Evolutionary conservation across 2,888 invertebrate species (phyloP).

Genomic region (Cosmopolites sordidus): DNA sequence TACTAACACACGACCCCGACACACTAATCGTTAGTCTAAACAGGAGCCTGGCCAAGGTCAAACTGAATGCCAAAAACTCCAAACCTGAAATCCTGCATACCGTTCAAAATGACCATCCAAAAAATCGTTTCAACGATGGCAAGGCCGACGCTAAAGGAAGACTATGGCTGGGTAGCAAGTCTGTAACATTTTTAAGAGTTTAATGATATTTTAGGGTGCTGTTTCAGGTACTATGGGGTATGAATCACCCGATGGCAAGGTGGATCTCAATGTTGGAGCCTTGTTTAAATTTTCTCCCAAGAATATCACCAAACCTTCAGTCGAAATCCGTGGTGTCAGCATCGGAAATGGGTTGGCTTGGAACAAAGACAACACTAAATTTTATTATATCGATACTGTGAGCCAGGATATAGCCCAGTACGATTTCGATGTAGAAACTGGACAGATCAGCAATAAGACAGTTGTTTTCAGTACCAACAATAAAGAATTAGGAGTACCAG

Average conservation of each 20-base stretch:
- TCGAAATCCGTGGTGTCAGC: slow-evolving; percentile 48
- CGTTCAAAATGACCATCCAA: slow-evolving; percentile 47
- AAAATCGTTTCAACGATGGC: slow-evolving; percentile 55
- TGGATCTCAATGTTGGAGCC: slow-evolving; percentile 52
- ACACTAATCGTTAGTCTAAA: slow-evolving; percentile 36
- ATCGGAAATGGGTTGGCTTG: slow-evolving; percentile 77
- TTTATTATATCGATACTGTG: slow-evolving; percentile 75
- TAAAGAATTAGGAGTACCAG: slow-evolving; percentile 25
- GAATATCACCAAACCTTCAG: slow-evolving; percentile 31
- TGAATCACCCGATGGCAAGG: slow-evolving; percentile 46
- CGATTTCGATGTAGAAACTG: slow-evolving; percentile 60
- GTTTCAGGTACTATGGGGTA: slow-evolving; percentile 59
- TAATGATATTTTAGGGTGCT: background rate
- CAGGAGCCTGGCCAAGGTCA: slow-evolving; percentile 29
- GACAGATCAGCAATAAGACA: slow-evolving; percentile 45
- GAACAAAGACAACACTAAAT: slow-evolving; percentile 63
- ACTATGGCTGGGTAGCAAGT: slow-evolving; percentile 51
- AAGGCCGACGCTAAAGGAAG: slow-evolving; percentile 55
- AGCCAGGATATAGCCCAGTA: slow-evolving; percentile 63
- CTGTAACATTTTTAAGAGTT: background rate
- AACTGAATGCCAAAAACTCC: slow-evolving; percentile 3
- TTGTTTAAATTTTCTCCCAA: slow-evolving; percentile 55
- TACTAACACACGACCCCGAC: slow-evolving; percentile 34
- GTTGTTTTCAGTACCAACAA: slow-evolving; percentile 35
- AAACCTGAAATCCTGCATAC: slow-evolving; percentile 35